Percentiles rank a stretch among this genome's conserved stretches.
Conservation (phyloP, 2,888 invertebrate species). For the Apocheima hispidaria region DNA sequence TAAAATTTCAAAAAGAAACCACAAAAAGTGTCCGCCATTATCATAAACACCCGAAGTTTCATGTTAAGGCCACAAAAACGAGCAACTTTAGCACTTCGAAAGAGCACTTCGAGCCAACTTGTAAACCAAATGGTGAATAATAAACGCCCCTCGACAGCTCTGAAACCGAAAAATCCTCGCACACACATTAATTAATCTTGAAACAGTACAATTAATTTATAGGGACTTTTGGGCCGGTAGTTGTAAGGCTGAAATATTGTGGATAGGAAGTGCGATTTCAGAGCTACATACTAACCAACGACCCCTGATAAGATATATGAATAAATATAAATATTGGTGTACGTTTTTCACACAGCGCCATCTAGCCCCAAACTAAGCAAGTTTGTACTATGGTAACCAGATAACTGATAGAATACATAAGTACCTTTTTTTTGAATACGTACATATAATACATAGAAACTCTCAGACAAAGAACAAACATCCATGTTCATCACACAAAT, state of each 20-base stretch:
- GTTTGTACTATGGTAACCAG: too few relatives aligned
- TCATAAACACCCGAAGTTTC: conserved; percentile 31
- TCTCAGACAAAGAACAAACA: too few relatives aligned
- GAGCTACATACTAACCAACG: too few relatives aligned
- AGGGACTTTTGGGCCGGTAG: conserved; percentile 24
- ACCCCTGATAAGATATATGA: too few relatives aligned
- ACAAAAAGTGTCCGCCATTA: conserved; percentile 18
- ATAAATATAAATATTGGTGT: too few relatives aligned
- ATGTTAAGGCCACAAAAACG: conserved; percentile 22
- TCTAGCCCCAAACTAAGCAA: too few relatives aligned
- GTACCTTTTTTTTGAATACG: too few relatives aligned
- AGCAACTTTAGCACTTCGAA: conserved; percentile 34
- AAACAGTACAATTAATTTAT: conserved; percentile 63
- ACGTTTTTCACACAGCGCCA: too few relatives aligned
- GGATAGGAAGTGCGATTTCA: neutral
- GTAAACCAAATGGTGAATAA: conserved; percentile 54
- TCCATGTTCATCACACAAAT: too few relatives aligned
- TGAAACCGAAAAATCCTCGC: conserved; percentile 47
- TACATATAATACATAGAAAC: too few relatives aligned
- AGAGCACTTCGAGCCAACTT: conserved; percentile 37
- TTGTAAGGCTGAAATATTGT: neutral
- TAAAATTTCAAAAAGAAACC: conserved; percentile 20
- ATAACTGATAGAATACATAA: too few relatives aligned
- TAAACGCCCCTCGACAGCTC: conserved; percentile 44
- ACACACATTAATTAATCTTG: conserved; percentile 64